Percentiles rank a stretch among this genome's conserved stretches.
Conservation (phyloP, 2,888 invertebrate species). For the Cantharis lateralis region DNA sequence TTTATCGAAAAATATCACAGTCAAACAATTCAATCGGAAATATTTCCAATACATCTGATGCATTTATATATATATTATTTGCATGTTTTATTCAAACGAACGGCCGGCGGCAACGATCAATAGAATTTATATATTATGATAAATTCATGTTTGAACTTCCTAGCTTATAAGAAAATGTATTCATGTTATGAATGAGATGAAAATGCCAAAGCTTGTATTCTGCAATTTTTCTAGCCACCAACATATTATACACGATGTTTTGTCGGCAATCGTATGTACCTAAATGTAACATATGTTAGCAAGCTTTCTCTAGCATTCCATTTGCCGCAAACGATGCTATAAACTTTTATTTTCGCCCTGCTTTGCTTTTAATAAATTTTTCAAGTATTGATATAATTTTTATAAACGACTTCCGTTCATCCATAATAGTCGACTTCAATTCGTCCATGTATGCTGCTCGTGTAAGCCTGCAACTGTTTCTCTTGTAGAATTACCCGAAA, state of each 20-base stretch:
- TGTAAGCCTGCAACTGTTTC: background rate
- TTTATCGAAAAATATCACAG: background rate
- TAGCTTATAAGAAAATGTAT: slow-evolving; percentile 7
- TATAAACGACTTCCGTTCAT: slow-evolving; percentile 2
- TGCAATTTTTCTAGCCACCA: background rate
- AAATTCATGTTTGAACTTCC: slow-evolving; percentile 13
- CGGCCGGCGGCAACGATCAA: background rate
- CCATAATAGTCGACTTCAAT: background rate
- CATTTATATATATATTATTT: background rate
- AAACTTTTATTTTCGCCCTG: slow-evolving; percentile 31
- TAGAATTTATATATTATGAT: slow-evolving; percentile 16
- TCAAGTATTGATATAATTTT: slow-evolving; percentile 22
- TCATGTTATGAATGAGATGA: slow-evolving; percentile 8
- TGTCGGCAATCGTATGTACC: background rate
- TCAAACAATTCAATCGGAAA: background rate
- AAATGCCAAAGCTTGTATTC: slow-evolving; percentile 8
- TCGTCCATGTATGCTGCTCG: slow-evolving; percentile 8
- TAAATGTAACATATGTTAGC: slow-evolving; percentile 30
- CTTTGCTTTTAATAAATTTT: slow-evolving; percentile 26
- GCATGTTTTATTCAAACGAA: slow-evolving; percentile 7
- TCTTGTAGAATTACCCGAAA: too few relatives aligned
- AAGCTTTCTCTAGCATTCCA: slow-evolving; percentile 30
- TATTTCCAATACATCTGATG: background rate
- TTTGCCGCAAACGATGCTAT: slow-evolving; percentile 31
- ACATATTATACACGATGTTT: slow-evolving; percentile 5